A percentile compares a stretch with the other conserved stretches of the same genome.
These are phyloP conservation scores for Tenthredo livida DNA, from an alignment of 2,888 invertebrate genomes.

Conservation along the genomic window DNA sequence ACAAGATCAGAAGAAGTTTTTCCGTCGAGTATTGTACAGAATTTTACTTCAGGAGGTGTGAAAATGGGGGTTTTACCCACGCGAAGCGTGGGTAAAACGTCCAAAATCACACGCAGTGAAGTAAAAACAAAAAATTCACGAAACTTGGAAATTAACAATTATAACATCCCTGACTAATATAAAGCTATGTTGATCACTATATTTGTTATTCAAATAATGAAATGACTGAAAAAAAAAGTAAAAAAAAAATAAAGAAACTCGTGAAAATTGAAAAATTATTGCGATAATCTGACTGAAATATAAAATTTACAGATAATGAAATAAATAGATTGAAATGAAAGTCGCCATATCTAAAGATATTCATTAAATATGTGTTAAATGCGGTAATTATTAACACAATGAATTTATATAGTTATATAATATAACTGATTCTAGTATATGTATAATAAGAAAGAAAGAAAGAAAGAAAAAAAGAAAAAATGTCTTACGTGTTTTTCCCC, in stretches of 20 bases:
- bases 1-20: too few relatives aligned
- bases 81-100: too few relatives aligned
- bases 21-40: too few relatives aligned
- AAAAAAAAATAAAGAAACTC: not conserved
- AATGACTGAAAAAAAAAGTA: constrained; percentile 21
- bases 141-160: not conserved
- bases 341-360: constrained; percentile 43
- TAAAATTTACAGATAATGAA: constrained; percentile 8
- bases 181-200: not conserved
- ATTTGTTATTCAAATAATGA: not conserved
- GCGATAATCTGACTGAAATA: constrained; percentile 1
- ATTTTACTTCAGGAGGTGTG: too few relatives aligned
- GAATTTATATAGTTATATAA: constrained; percentile 25
- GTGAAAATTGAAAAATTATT: constrained; percentile 31
- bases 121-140: not conserved
- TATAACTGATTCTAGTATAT: constrained; percentile 20
- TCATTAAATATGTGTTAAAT: constrained; percentile 17
- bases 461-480: not conserved
- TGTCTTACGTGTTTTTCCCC: constrained; percentile 34
- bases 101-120: too few relatives aligned
- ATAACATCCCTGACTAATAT: not conserved
- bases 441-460: not conserved
- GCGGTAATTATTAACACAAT: constrained; percentile 18
- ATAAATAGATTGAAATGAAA: constrained; percentile 22
- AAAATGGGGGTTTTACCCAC: too few relatives aligned